A percentile compares a stretch with the other conserved stretches of the same genome.
These are phyloP conservation scores for Drosophila testacea DNA, from an alignment of 2,888 invertebrate species.

Conservation along the genomic window DNA sequence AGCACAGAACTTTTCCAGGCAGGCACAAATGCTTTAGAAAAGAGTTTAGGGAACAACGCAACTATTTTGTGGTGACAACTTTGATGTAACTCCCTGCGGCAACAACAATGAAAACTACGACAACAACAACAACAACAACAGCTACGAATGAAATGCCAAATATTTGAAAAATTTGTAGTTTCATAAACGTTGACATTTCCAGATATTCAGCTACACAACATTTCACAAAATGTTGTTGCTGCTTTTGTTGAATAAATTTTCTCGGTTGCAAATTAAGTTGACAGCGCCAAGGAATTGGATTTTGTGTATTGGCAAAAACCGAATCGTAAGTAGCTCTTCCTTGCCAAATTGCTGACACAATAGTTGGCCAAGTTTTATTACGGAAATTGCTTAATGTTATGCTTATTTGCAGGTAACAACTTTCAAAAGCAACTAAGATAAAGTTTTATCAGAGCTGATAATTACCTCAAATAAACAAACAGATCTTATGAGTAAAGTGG, in stretches of 20 bases:
- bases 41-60: slow-evolving; percentile 52
- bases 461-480: slow-evolving; percentile 29
- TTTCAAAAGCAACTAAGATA: slow-evolving; percentile 14
- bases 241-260: slow-evolving; percentile 21
- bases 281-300: slow-evolving; percentile 46
- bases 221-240: slow-evolving; percentile 10
- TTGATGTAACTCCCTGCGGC: slow-evolving; percentile 58
- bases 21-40: slow-evolving; percentile 47
- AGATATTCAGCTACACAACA: slow-evolving; percentile 30
- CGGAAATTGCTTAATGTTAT: slow-evolving; percentile 47
- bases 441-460: slow-evolving; percentile 40
- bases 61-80: slow-evolving; percentile 72
- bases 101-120: slow-evolving; percentile 40
- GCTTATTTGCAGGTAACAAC: slow-evolving; percentile 35
- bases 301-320: slow-evolving; percentile 24
- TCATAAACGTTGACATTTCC: slow-evolving; percentile 64
- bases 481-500: neutral
- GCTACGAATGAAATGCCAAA: slow-evolving; percentile 53
- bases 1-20: slow-evolving; percentile 50
- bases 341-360: slow-evolving; percentile 68
- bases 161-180: slow-evolving; percentile 70
- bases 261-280: slow-evolving; percentile 57
- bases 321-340: slow-evolving; percentile 48
- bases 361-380: slow-evolving; percentile 57
- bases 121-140: slow-evolving; percentile 16